Conservation (phyloP, 2,113 vertebrate genomes). For the Hymenochirus boettgeri region DNA sequence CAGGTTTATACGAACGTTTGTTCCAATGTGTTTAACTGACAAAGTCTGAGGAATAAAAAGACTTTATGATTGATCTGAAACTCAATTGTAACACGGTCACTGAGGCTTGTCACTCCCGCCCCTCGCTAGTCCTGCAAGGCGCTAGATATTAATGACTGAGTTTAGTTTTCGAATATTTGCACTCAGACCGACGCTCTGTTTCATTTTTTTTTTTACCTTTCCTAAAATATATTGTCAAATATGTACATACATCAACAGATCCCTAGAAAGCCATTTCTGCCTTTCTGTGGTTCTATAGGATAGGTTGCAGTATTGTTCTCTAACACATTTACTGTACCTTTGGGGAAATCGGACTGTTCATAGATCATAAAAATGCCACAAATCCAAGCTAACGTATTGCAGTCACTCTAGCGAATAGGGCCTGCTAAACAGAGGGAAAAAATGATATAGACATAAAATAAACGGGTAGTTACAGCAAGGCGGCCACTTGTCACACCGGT, state of each 20-base stretch:
- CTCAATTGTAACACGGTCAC: constrained; percentile 27
- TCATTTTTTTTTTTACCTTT: constrained; percentile 46
- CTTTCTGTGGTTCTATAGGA: constrained; percentile 30
- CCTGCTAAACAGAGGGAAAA: constrained; percentile 45
- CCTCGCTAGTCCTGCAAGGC: constrained; percentile 28
- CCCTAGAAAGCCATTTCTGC: constrained; percentile 45
- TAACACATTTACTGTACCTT: constrained; percentile 42
- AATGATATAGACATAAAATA: constrained; percentile 45
- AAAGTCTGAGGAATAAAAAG: constrained; percentile 32
- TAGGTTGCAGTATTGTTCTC: constrained; percentile 1
- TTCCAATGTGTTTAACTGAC: constrained; percentile 30
- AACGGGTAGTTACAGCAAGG: background rate
- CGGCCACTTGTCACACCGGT: constrained; percentile 3
- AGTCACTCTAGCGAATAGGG: constrained; percentile 51
- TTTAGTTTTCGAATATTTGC: constrained; percentile 44
- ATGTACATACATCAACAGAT: constrained; percentile 50
- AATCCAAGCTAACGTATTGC: constrained; percentile 50
- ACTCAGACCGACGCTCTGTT: constrained; percentile 37
- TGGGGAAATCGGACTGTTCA: constrained; percentile 40
- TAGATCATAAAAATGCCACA: constrained; percentile 51
- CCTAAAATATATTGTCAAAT: constrained; percentile 50
- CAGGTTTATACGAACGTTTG: constrained; percentile 27
- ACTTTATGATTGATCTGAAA: constrained; percentile 40
- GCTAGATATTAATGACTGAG: constrained; percentile 45
- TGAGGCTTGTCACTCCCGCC: constrained; percentile 15